A percentile compares a stretch with the other conserved stretches of the same genome.
Evolutionary conservation across 2,888 invertebrate genomes (phyloP).

Genomic region (Drosophila helvetica): DNA sequence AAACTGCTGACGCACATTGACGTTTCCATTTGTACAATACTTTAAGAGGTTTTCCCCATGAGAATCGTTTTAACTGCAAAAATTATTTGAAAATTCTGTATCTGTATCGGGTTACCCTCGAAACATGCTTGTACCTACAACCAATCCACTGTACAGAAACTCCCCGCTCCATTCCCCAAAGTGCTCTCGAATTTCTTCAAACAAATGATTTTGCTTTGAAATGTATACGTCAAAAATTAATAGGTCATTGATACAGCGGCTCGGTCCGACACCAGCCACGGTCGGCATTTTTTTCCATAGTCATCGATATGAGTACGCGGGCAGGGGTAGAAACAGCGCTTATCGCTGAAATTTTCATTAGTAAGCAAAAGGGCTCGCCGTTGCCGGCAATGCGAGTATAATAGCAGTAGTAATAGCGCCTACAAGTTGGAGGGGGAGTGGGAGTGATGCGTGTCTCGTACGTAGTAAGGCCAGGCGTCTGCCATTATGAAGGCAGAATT

Average conservation of each 20-base stretch:
- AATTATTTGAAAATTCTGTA: too few species aligned
- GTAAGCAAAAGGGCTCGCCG: constrained; percentile 21
- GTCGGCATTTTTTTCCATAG: constrained; percentile 40
- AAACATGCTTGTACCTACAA: too few species aligned
- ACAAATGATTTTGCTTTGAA: constrained; percentile 34
- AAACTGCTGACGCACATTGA: neutral
- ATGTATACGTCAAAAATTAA: constrained; percentile 61
- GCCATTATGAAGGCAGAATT: constrained; percentile 66
- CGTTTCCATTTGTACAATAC: neutral
- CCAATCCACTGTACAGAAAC: too few species aligned
- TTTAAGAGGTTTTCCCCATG: neutral
- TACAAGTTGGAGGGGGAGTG: constrained; percentile 22
- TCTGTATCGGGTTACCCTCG: too few species aligned
- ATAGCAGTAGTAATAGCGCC: constrained; percentile 38
- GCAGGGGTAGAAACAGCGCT: constrained; percentile 15
- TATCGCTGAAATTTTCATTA: constrained; percentile 63
- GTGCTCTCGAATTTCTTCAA: constrained; percentile 31
- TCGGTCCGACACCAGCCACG: constrained; percentile 9
- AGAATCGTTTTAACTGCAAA: neutral
- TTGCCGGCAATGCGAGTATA: constrained; percentile 22
- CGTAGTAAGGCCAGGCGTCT: constrained; percentile 59
- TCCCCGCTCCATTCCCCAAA: neutral
- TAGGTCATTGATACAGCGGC: constrained; percentile 60
- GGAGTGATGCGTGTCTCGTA: constrained; percentile 69
- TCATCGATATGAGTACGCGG: constrained; percentile 47